Conservation (phyloP, 2,797 vertebrate species). For the Enteromius unitaeniatus region DNA sequence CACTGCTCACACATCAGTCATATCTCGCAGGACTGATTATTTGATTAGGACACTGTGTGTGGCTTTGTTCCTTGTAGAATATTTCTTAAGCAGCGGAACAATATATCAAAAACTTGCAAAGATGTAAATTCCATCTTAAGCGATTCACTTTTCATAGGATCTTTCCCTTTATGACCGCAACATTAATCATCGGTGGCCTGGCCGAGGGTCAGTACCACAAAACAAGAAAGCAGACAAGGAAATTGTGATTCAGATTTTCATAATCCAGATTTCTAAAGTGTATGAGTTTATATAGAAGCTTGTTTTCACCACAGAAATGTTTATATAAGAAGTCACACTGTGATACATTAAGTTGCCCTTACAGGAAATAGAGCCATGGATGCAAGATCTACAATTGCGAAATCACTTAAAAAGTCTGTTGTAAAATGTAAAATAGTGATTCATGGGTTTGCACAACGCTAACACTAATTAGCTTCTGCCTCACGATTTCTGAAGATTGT, state of each 20-base stretch:
- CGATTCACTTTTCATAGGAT: conserved; percentile 9
- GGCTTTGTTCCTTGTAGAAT: conserved; percentile 1
- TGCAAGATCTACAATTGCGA: neutral
- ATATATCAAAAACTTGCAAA: conserved; percentile 19
- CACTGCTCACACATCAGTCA: conserved; percentile 21
- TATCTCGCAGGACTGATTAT: neutral
- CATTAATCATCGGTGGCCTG: conserved; percentile 31
- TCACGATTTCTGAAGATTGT: neutral
- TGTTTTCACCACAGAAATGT: neutral
- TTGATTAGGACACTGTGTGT: conserved; percentile 5
- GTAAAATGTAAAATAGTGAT: neutral
- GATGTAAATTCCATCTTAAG: conserved; percentile 31
- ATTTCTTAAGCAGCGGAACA: conserved; percentile 1
- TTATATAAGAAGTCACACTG: too few relatives aligned
- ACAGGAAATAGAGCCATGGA: neutral
- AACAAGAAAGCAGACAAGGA: conserved; percentile 13
- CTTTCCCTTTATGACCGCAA: conserved; percentile 10
- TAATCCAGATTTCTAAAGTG: neutral
- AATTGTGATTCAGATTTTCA: conserved; percentile 17
- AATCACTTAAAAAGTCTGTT: neutral
- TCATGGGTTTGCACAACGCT: neutral
- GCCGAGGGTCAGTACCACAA: conserved; percentile 20
- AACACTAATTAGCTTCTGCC: neutral
- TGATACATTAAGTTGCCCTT: neutral
- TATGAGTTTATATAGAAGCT: neutral